Conservation (phyloP, 1,140 invertebrate species). For the Zaprionus kolodkinae region DNA sequence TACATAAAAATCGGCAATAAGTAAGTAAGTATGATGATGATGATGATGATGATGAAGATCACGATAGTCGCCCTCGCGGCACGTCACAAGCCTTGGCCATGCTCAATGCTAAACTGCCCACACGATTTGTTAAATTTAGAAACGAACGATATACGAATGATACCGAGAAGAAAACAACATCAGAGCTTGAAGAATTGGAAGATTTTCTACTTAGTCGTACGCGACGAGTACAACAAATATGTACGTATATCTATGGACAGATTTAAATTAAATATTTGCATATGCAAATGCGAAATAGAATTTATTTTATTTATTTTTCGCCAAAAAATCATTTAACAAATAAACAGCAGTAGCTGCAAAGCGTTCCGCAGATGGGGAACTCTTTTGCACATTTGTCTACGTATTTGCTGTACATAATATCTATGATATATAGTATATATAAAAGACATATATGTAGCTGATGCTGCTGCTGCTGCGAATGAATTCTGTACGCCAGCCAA, state of each 20-base stretch:
- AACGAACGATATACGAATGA: conserved; percentile 17
- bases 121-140: conserved; percentile 74
- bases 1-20: conserved; percentile 47
- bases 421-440: conserved; percentile 10
- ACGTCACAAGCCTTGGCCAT: conserved; percentile 70
- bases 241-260: conserved; percentile 45
- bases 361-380: conserved; percentile 25
- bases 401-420: conserved; percentile 13
- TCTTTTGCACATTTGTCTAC: conserved; percentile 33
- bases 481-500: conserved; percentile 55
- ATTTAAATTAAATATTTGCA: conserved; percentile 56
- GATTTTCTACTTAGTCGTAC: conserved; percentile 32
- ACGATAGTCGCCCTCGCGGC: conserved; percentile 18
- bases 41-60: conserved; percentile 38
- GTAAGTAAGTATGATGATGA: conserved; percentile 54
- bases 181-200: conserved; percentile 56
- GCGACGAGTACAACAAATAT: conserved; percentile 14
- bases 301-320: conserved; percentile 45
- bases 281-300: conserved; percentile 47
- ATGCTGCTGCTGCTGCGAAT: conserved; percentile 17
- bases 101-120: conserved; percentile 73
- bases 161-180: conserved; percentile 9
- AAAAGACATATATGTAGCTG: conserved; percentile 8
- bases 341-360: conserved; percentile 25
- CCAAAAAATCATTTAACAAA: conserved; percentile 42